Conservation (phyloP, 2,888 invertebrate genomes). For the Molanna angustata region DNA sequence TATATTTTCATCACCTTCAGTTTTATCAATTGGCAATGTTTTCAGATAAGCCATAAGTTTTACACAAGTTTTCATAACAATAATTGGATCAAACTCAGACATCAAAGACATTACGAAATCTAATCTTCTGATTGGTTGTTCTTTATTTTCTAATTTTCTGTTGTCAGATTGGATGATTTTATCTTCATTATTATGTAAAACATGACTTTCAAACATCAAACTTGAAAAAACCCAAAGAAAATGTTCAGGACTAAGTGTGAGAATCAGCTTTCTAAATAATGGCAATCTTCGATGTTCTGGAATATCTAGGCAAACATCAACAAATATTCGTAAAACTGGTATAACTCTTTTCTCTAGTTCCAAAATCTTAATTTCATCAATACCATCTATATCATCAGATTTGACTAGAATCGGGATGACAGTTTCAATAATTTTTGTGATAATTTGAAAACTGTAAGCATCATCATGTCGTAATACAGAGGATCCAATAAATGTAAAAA, state of each 20-base stretch:
- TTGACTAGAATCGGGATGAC: slow-evolving; percentile 81
- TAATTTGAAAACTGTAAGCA: slow-evolving; percentile 91
- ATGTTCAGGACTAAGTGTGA: slow-evolving; percentile 62
- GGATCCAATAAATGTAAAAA: slow-evolving; percentile 97
- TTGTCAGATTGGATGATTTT: slow-evolving; percentile 43
- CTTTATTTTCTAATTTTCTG: slow-evolving; percentile 45
- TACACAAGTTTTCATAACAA: slow-evolving; percentile 63
- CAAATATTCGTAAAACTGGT: slow-evolving; percentile 82
- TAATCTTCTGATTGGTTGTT: slow-evolving; percentile 55
- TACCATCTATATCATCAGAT: slow-evolving; percentile 42
- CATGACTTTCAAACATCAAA: slow-evolving; percentile 69
- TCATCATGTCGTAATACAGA: slow-evolving; percentile 92
- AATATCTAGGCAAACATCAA: slow-evolving; percentile 86
- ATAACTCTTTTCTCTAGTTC: slow-evolving; percentile 52
- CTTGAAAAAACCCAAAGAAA: slow-evolving; percentile 72
- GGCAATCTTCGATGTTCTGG: slow-evolving; percentile 87
- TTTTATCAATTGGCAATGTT: slow-evolving; percentile 62
- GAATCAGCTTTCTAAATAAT: slow-evolving; percentile 75
- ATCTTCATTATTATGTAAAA: slow-evolving; percentile 55
- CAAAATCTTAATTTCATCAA: slow-evolving; percentile 43
- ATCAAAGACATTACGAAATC: slow-evolving; percentile 68
- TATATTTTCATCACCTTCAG: slow-evolving; percentile 50
- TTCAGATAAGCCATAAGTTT: slow-evolving; percentile 65
- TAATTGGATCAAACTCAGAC: slow-evolving; percentile 62
- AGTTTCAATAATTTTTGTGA: slow-evolving; percentile 84